Percentiles rank a stretch among this genome's conserved stretches.
Conservation (phyloP, 2,888 invertebrate species). For the Epinotia nisella region DNA sequence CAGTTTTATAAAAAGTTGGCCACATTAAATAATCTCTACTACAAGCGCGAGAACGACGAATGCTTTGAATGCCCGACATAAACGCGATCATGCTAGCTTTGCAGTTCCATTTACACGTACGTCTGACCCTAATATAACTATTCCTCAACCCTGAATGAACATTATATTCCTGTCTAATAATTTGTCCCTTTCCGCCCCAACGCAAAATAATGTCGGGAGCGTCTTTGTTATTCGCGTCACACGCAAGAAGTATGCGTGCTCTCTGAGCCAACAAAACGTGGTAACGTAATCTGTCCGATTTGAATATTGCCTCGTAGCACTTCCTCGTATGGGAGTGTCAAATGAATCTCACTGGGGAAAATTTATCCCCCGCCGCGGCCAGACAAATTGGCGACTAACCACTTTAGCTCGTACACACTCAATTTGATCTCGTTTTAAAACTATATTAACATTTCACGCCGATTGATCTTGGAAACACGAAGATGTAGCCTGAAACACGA, state of each 20-base stretch:
- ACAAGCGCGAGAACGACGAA: too few relatives aligned
- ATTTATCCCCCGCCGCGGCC: conserved; percentile 35
- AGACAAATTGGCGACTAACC: conserved; percentile 53
- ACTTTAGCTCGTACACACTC: conserved; percentile 39
- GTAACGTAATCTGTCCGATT: conserved; percentile 38
- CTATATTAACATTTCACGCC: conserved; percentile 33
- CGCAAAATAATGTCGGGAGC: conserved; percentile 11
- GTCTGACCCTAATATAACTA: neutral
- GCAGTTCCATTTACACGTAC: neutral
- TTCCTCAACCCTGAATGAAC: neutral
- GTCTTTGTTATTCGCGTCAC: conserved; percentile 34
- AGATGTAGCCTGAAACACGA: neutral
- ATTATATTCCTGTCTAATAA: neutral
- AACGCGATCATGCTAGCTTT: too few relatives aligned
- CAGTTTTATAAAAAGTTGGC: too few relatives aligned
- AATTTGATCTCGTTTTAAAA: conserved; percentile 39
- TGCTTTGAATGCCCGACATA: too few relatives aligned
- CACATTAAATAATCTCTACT: too few relatives aligned
- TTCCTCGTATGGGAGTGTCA: conserved; percentile 29
- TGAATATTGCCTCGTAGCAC: conserved; percentile 36
- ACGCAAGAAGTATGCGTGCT: conserved; percentile 21
- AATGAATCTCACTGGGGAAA: conserved; percentile 32
- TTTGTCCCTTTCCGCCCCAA: neutral
- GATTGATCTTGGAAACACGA: conserved; percentile 15
- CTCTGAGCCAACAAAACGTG: conserved; percentile 39